Conservation (phyloP, 2,888 invertebrate genomes). For the Phortica okadai region DNA sequence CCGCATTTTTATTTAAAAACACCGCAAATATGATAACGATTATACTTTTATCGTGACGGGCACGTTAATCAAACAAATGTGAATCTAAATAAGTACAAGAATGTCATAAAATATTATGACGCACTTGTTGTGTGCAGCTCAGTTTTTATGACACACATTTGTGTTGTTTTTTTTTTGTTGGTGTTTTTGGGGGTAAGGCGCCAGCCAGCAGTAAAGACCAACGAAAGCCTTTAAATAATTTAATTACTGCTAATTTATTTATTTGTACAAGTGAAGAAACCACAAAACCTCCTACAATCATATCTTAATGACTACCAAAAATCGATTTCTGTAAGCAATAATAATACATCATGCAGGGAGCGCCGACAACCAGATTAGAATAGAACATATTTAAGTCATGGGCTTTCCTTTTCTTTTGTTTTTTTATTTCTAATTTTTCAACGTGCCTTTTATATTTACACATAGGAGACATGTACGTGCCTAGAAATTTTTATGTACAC, state of each 20-base stretch:
- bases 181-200: neutral
- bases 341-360: neutral
- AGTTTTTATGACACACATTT: neutral
- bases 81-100: constrained; percentile 48
- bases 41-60: too few relatives aligned
- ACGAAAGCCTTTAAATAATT: constrained; percentile 61
- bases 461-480: neutral
- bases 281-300: neutral
- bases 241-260: constrained; percentile 65
- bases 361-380: neutral
- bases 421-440: neutral
- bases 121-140: neutral
- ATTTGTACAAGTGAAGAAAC: neutral
- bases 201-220: constrained; percentile 42
- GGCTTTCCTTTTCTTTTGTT: neutral
- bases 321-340: neutral
- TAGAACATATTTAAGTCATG: neutral
- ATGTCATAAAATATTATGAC: constrained; percentile 39
- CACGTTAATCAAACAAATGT: neutral
- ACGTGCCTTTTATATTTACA: neutral
- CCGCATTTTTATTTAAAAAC: too few relatives aligned
- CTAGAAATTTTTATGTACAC: neutral
- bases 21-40: too few relatives aligned
- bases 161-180: too few relatives aligned
- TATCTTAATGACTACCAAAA: constrained; percentile 9